phyloP scores from a whole-genome alignment of 1,140 invertebrate species.

The Trichoplusia ni region DNA sequence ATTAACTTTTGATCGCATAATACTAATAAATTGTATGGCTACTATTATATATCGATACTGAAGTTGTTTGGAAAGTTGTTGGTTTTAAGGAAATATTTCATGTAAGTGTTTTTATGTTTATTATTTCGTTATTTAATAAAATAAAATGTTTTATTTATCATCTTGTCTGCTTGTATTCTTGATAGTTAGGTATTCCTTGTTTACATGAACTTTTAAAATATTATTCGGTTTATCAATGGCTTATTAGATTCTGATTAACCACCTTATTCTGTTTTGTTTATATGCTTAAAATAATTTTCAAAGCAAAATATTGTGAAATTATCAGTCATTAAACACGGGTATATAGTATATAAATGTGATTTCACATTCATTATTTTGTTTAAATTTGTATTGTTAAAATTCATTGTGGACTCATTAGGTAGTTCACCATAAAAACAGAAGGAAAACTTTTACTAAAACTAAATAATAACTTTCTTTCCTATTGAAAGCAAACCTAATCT shows the following conservation, averaged over 20 bases:
- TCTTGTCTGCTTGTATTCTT: not conserved
- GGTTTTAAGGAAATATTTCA: not conserved
- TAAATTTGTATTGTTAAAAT: no score
- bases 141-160: constrained; percentile 5
- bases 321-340: no score
- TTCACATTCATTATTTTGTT: no score
- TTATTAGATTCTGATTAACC: not conserved
- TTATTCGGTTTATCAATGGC: not conserved
- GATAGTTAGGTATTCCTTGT: not conserved
- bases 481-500: no score
- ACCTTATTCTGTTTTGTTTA: no score
- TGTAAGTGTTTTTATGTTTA: constrained; percentile 7
- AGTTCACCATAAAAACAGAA: no score
- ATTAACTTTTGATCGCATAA: not conserved
- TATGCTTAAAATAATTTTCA: no score
- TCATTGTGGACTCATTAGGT: no score
- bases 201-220: not conserved
- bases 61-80: not conserved
- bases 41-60: not conserved
- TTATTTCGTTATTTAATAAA: constrained; percentile 1
- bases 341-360: no score
- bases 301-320: no score
- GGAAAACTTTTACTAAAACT: no score
- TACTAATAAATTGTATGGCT: not conserved
- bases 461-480: no score